Conservation (phyloP, 2,113 vertebrate genomes). For the Sminthopsis crassicaudata region DNA sequence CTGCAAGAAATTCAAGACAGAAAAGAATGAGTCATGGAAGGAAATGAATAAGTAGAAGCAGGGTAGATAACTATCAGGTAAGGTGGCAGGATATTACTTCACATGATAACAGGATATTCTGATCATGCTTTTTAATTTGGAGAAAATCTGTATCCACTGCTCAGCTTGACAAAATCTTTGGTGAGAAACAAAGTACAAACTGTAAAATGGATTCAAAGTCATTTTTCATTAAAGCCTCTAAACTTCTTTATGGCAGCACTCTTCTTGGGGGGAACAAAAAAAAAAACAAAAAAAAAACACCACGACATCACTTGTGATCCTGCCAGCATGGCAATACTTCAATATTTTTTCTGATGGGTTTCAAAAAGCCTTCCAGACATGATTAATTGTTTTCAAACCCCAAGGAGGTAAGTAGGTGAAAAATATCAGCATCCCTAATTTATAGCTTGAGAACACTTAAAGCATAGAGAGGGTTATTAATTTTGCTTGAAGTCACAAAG, state of each 20-base stretch:
- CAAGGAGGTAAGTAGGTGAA: background rate
- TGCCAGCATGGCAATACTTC: slow-evolving; percentile 8
- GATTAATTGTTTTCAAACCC: background rate
- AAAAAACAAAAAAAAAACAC: too few species aligned
- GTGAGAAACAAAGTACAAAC: background rate
- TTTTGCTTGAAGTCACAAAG: background rate
- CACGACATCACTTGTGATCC: background rate
- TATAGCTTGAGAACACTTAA: background rate
- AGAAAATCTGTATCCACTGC: background rate
- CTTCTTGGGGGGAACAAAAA: background rate
- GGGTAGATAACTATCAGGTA: background rate
- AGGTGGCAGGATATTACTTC: background rate
- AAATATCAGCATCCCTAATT: background rate
- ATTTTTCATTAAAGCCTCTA: slow-evolving; percentile 24
- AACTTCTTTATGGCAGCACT: background rate
- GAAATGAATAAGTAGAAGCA: background rate
- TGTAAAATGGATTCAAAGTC: background rate
- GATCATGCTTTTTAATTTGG: background rate
- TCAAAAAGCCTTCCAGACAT: background rate
- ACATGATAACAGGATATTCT: accelerated
- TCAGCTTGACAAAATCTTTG: background rate
- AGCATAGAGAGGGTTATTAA: background rate
- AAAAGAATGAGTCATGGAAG: background rate
- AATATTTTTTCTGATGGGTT: background rate
- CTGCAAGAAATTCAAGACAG: slow-evolving; percentile 48